phyloP scores from a whole-genome alignment of 1,140 invertebrate genomes.

The Lepeophtheirus salmonis region DNA sequence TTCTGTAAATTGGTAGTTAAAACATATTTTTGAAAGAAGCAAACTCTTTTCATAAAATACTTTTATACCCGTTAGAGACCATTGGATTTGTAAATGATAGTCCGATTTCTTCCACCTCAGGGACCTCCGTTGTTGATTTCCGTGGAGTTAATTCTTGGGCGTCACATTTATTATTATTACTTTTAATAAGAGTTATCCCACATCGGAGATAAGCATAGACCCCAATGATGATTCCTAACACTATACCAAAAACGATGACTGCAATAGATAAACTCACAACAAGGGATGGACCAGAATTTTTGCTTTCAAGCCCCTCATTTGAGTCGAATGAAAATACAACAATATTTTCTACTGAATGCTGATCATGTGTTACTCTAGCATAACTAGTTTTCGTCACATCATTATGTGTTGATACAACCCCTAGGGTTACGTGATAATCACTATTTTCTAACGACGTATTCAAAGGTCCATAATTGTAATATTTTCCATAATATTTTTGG shows the following conservation, averaged over 20 bases:
- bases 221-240: slow-evolving; percentile 20
- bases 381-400: slow-evolving; percentile 19
- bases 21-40: slow-evolving; percentile 18
- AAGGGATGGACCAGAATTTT: slow-evolving; percentile 13
- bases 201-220: slow-evolving; percentile 20
- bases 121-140: neutral
- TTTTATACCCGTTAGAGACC: slow-evolving; percentile 13
- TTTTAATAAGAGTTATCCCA: neutral
- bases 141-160: slow-evolving; percentile 11
- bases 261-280: slow-evolving; percentile 21
- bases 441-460: slow-evolving; percentile 27
- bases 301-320: neutral
- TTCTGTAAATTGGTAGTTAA: slow-evolving; percentile 19
- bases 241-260: slow-evolving; percentile 20
- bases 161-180: slow-evolving; percentile 6
- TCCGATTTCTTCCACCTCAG: slow-evolving; percentile 18
- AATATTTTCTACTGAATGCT: neutral
- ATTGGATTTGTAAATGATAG: slow-evolving; percentile 18
- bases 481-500: slow-evolving; percentile 47
- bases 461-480: slow-evolving; percentile 50
- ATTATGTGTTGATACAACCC: slow-evolving; percentile 20
- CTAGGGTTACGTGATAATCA: slow-evolving; percentile 39
- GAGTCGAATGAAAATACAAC: neutral
- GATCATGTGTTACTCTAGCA: slow-evolving; percentile 20
- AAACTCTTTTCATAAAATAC: no score